Conservation (phyloP, 2,888 invertebrate species). For the Flabesymbios commensalis region DNA sequence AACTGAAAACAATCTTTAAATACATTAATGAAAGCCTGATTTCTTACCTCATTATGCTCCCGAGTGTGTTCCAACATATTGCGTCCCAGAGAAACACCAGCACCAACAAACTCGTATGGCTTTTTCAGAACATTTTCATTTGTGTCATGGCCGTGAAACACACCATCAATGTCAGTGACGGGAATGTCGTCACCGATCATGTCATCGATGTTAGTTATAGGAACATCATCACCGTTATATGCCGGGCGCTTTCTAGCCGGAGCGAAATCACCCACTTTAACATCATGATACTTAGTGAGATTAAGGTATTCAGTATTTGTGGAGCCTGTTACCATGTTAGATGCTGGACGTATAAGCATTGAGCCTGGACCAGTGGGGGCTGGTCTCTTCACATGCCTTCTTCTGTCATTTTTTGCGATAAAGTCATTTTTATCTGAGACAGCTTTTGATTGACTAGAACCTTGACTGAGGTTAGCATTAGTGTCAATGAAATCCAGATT, state of each 20-base stretch:
- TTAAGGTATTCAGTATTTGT: slow-evolving; percentile 10
- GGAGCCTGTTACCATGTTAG: slow-evolving; percentile 23
- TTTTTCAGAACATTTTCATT: background rate
- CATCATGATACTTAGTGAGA: slow-evolving; percentile 26
- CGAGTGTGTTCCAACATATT: too few species aligned
- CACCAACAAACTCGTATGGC: background rate
- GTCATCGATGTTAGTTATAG: slow-evolving; percentile 2
- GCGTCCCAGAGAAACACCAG: too few species aligned
- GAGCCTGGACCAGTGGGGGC: slow-evolving; percentile 19
- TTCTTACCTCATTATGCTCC: too few species aligned
- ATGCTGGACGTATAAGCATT: slow-evolving; percentile 30
- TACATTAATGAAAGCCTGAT: too few species aligned
- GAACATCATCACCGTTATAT: slow-evolving; percentile 21
- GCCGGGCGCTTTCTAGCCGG: slow-evolving; percentile 17
- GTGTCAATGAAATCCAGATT: too few species aligned
- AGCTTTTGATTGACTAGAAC: too few species aligned
- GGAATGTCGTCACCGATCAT: background rate
- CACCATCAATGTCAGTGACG: slow-evolving; percentile 9
- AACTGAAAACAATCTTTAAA: too few species aligned
- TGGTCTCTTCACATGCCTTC: background rate
- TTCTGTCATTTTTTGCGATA: background rate
- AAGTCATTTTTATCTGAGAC: too few species aligned
- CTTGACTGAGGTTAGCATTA: too few species aligned
- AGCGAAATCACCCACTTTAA: slow-evolving; percentile 19
- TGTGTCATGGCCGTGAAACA: background rate